Base-by-base conservation (phyloP, 2,888 invertebrate species). In the Listrodromus nycthemerus region DNA sequence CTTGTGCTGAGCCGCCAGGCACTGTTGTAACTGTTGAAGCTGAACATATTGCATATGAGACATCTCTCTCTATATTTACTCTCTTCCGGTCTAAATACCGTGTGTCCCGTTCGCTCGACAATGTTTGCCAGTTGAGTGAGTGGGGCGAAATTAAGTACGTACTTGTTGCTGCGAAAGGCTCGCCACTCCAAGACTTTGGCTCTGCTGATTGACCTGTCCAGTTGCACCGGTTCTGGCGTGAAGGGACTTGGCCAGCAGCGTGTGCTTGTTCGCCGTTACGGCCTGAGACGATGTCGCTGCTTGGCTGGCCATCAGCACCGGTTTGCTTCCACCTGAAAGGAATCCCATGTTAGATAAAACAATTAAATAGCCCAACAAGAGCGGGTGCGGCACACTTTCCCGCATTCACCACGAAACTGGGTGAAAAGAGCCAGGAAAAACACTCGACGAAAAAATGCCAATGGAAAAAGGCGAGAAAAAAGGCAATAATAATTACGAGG, bases 151-250 rank as follows among this genome's bases (percentile, higher is more conserved):
- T 76, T 37, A 19, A 81, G 8, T 27, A 89, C 87, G 52, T 89
- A 93, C 93, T 88, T 93, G 93, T 84, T 93, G 93, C 76, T 91
- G 93, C 27, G 93, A 93, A 79, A 93, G 87, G 83, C 91, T 90
- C 69, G 93, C 87, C 19, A 93, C 90, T 19, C 92, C 91, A 74
- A 93, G 90, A 86, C 91, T 89, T 86, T 93, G 93, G 30, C 91
- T 90, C 84, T 93, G 93, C n/a, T 90, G 88, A 86, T 91, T 92
- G 80, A 92, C 91, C 61, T 92, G 93, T 77, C 91, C 91, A 81
- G 92, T 90, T 82, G 91, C 88, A 80, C 89, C 84, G 83, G 92
- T 88, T 88, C 93, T 91, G 69, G 92, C 90, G 79, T 93, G 92
- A 86, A 93, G 88, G 77, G 93, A 92, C 87, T 93, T 93, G 69